phyloP scores from a whole-genome alignment of 2,113 vertebrate species.

The Hepsetus odoe region DNA sequence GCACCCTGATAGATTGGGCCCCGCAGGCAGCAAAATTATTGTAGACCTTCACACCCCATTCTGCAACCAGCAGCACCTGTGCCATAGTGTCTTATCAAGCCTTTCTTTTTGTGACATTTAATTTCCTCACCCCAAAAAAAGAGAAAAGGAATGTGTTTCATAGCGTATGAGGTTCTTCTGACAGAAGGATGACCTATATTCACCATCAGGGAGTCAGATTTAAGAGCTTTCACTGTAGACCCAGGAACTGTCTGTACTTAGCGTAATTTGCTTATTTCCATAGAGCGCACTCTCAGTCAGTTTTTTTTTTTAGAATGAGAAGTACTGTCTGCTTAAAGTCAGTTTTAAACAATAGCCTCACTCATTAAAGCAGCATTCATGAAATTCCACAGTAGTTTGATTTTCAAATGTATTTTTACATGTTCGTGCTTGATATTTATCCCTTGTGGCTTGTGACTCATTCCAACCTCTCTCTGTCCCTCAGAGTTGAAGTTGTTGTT shows the following conservation, averaged over 20 bases:
- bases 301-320: not conserved
- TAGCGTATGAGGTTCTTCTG: conserved; percentile 22
- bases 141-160: conserved; percentile 31
- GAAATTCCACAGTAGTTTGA: conserved; percentile 59
- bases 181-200: conserved; percentile 28
- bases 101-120: conserved; percentile 61
- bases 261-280: conserved; percentile 22
- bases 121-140: conserved; percentile 59
- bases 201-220: conserved; percentile 2
- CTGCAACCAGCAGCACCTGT: not conserved
- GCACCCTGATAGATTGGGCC: conserved; percentile 56
- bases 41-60: conserved; percentile 39
- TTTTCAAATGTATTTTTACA: no score
- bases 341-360: not conserved
- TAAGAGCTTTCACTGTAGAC: not conserved
- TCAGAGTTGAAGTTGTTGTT: no score
- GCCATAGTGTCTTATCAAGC: conserved; percentile 62
- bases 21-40: conserved; percentile 63
- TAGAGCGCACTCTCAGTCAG: not conserved
- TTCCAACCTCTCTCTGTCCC: no score
- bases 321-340: conserved; percentile 4
- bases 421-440: no score
- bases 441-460: no score
- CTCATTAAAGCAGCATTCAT: conserved; percentile 31
- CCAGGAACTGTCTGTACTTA: conserved; percentile 1